Evolutionary conservation across 2,113 vertebrate genomes (phyloP).

Genomic region (Gallinago jamesoni): DNA sequence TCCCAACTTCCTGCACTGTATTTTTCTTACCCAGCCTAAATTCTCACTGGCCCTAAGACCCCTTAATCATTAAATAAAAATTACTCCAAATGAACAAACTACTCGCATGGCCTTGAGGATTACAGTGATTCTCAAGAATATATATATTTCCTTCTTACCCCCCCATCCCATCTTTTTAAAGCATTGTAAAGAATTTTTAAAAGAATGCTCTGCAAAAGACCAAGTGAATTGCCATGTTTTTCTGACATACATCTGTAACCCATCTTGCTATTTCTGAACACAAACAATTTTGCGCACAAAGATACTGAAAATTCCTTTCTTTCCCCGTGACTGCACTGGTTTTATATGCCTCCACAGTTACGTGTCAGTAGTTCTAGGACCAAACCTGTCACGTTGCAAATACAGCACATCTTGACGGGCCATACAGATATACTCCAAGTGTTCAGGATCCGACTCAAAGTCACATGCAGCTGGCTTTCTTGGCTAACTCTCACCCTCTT

Average conservation of each 20-base stretch:
- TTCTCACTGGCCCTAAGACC: neutral
- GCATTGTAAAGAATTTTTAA: neutral
- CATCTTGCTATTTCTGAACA: neutral
- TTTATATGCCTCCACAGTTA: neutral
- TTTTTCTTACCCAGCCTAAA: neutral
- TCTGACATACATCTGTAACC: neutral
- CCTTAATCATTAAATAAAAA: neutral
- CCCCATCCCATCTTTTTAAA: neutral
- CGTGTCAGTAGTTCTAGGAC: neutral
- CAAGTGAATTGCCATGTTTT: neutral
- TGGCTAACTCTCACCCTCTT: neutral
- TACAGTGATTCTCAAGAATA: neutral
- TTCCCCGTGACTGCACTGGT: neutral
- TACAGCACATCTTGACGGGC: neutral
- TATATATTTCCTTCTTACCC: accelerated
- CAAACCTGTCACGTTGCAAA: neutral
- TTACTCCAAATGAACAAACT: neutral
- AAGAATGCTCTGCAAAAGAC: neutral
- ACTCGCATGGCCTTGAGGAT: neutral
- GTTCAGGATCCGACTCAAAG: neutral
- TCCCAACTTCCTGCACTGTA: neutral
- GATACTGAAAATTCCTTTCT: neutral
- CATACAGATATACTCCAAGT: neutral
- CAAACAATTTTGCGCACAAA: neutral
- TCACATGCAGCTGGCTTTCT: constrained; percentile 13